Base-by-base conservation (phyloP, 2,113 vertebrate species). In the Anseranas semipalmata region DNA sequence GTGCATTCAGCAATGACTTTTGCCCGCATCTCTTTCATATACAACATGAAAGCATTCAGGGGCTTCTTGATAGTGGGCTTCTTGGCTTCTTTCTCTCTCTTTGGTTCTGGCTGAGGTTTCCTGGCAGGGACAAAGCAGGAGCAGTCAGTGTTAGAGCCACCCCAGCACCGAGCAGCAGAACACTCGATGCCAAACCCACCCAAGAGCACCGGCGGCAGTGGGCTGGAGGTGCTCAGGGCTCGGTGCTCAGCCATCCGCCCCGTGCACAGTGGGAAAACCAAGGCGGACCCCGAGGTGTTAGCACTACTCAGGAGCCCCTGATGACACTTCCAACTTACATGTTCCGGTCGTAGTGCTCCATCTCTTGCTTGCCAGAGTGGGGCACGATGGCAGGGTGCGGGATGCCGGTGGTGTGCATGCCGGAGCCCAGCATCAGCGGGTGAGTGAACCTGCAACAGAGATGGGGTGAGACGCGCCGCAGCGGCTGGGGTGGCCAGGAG, bases 1-100 rank as follows among this genome's bases (percentile, higher is more conserved):
- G 99, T 99, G 97, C 99, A 99, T 86, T 99, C 99, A 0, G 99
- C 99, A 11, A 99, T 99, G 95, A 99, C 99, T 96, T 99, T 99
- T 2, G 99, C 99, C 96, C 99, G 98, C 99, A 99, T 99, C 98
- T 99, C 99, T 98, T 99, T 99, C 99, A 99, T 99, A 98, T 99
- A 99, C 66, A 99, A 98, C 99, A 99, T 99, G 97, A 99, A 99
- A 88, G 99, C 99, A 1, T 99, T 99, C 95, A 99, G 98, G 24
- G 99, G 99, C 93, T 99, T 99, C 98, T 99, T 99, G 97, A 99
- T 99, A 73, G 99, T 99, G 21, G 99, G 99, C 96, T 99, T 99
- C 98, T 99, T 99, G 71, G 98, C 98, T 97, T 99, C 99, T 96
- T 99, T 99, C 97, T 99, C 99, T 87, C 98, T 98, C 96, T 99